Base-by-base conservation (phyloP, 2,113 vertebrate genomes). In the Corythornis vintsioides region DNA sequence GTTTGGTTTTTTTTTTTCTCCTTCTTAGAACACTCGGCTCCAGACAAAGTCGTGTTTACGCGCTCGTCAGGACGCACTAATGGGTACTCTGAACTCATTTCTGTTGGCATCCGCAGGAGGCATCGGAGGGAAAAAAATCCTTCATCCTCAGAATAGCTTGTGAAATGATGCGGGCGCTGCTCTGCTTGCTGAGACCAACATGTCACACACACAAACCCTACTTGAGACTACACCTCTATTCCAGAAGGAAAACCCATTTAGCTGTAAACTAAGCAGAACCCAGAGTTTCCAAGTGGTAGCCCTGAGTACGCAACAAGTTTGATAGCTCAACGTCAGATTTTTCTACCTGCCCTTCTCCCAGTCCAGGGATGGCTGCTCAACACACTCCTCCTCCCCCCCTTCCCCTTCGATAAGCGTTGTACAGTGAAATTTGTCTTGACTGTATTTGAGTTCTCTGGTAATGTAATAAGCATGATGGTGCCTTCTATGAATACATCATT, bases 401-500 rank as follows among this genome's bases (percentile, higher is more conserved):
- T 59, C 95, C 92, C 95, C 97, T 97, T 93, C 59, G 55, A 95
- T 96, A 98, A 98, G 98, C 98, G 95, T 98, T 99, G 98, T 98
- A 98, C 98, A 98, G 98, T 98, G 97, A 97, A 98, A 98, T 96
- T 97, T 97, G 98, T 98, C 98, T 96, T 98, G 98, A 98, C 98
- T 98, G 98, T 98, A 98, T 98, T 97, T 97, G 96, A 96, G 98
- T 98, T 98, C 97, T 98, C 97, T 97, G 97, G 97, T 98, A 97
- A 98, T 97, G 97, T 98, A 97, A 98, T 95, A 98, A 98, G 98
- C 98, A 99, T 99, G 98, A 99, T 98, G 99, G 98, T 99, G 98
- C 99, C 99, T 99, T 99, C 98, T 98, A 96, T 97, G 98, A 98
- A 98, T 97, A 98, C 98, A 98, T 99, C 98, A 98, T 98, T 99